A percentile compares a stretch with the other conserved stretches of the same genome.
These are phyloP conservation scores for Dynastes tityus DNA, from an alignment of 2,888 invertebrate genomes.

Conservation along the genomic window DNA sequence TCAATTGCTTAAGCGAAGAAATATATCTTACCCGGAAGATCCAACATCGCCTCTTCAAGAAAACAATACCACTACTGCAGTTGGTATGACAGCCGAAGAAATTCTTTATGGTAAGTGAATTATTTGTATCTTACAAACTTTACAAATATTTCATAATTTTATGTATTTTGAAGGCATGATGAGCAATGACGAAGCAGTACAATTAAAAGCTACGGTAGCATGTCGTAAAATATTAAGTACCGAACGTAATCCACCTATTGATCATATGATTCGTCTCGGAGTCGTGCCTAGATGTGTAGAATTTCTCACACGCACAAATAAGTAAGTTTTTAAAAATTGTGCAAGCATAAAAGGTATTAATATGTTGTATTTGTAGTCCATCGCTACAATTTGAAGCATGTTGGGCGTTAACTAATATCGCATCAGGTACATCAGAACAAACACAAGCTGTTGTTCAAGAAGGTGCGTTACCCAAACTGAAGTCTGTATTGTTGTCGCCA, in stretches of 20 bases:
- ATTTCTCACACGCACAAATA: conserved; percentile 80
- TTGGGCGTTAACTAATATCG: conserved; percentile 98
- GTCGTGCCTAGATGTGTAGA: conserved; percentile 88
- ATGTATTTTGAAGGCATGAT: conserved; percentile 74
- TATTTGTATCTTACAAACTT: not conserved
- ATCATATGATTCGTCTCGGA: conserved; percentile 86
- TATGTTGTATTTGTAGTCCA: conserved; percentile 70
- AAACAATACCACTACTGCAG: conserved; percentile 68
- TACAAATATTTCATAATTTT: not conserved
- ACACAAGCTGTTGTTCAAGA: conserved; percentile 89
- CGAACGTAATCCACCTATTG: conserved; percentile 93
- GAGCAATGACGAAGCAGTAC: conserved; percentile 75
- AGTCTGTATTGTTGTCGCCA: conserved; percentile 80
- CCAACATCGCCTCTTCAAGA: conserved; percentile 73
- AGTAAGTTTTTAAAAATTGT: conserved; percentile 72
- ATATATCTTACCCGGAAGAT: conserved; percentile 78
- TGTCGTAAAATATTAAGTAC: conserved; percentile 91
- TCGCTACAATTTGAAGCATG: conserved; percentile 94
- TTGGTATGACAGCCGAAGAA: conserved; percentile 78
- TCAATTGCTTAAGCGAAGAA: conserved; percentile 91
- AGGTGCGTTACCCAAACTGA: conserved; percentile 89
- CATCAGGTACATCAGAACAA: conserved; percentile 94
- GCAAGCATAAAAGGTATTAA: conserved; percentile 17
- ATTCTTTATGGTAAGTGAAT: conserved; percentile 76
- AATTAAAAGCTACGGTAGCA: conserved; percentile 83